Base-by-base conservation (phyloP, 2,797 vertebrate genomes). In the Pteronotus mesoamericanus region DNA sequence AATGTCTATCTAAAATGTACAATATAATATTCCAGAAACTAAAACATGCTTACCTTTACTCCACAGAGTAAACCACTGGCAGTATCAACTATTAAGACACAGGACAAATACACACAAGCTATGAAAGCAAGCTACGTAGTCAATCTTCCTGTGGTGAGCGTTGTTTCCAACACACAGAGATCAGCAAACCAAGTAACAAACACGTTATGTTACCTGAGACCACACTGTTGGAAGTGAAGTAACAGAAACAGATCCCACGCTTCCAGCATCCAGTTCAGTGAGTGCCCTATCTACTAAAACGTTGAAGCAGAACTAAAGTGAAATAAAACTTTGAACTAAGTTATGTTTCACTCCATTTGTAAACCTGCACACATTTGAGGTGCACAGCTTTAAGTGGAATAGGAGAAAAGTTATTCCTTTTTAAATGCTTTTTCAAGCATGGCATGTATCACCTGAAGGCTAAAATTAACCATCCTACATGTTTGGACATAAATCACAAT, bases 31-130 rank as follows among this genome's bases (percentile, higher is more conserved):
- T 97, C 83, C 88, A 96, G 83, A 97, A 96, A 97, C 96, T 97
- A 91, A 97, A 97, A 96, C 66, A 94, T 95, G 96, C 96, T 98
- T 97, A 97, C 97, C 97, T 97, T 96, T 98, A 97, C 95, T 96
- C 97, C 97, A 94, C 96, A 97, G 92, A 97, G 96, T 97, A 97
- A 98, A 97, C 88, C 97, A 97, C 94, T 97, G 96, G 92, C 88
- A 97, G 96, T 94, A 97, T 94, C 95, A 97, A 98, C 95, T 98
- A 97, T 95, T 93, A 97, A 78, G 83, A 85, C 89, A 98, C 86
- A 29, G 72, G 96, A 94, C 84, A 97, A 94, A 96, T 94, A 97
- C 86, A 97, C 42, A 97, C 77, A 97, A 97, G 86, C 96, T 96
- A 97, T 96, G 88, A 97, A 97, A 96, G 93, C 89, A 96, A 87